phyloP scores from a whole-genome alignment of 2,888 invertebrate species.

The Aspidiotus destructor region DNA sequence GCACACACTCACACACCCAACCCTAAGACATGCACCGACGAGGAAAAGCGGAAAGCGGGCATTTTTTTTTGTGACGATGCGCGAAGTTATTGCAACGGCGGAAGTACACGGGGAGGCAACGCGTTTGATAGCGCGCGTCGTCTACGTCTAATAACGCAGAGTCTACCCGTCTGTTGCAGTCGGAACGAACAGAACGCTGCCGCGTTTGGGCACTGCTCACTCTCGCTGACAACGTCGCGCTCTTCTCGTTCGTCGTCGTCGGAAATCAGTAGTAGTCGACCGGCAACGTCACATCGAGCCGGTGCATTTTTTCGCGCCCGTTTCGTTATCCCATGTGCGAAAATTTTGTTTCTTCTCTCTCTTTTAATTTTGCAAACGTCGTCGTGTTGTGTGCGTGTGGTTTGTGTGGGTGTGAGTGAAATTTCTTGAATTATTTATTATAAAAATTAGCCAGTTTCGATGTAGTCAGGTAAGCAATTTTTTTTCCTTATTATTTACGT shows the following conservation, averaged over 20 bases:
- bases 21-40: background rate
- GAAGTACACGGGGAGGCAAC: conserved; percentile 1
- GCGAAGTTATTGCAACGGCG: conserved; percentile 5
- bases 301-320: conserved; percentile 31
- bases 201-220: conserved; percentile 22
- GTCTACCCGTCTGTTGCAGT: conserved; percentile 24
- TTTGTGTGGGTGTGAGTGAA: conserved; percentile 8
- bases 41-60: conserved; percentile 1
- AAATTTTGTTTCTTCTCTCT: conserved; percentile 9
- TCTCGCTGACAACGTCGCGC: conserved; percentile 26
- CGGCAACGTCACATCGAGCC: conserved; percentile 33
- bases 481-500: background rate
- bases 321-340: conserved; percentile 23
- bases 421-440: background rate
- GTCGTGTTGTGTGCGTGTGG: conserved; percentile 16
- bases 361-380: conserved; percentile 10
- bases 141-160: conserved; percentile 21
- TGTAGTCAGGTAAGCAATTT: conserved; percentile 26
- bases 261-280: conserved; percentile 26
- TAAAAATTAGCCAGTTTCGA: conserved; percentile 18
- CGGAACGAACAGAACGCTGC: conserved; percentile 11
- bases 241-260: background rate
- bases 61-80: conserved; percentile 1
- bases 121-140: conserved; percentile 11
- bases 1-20: background rate